Conservation (phyloP, 2,888 invertebrate species). For the Cryptophagus acutangulus region DNA sequence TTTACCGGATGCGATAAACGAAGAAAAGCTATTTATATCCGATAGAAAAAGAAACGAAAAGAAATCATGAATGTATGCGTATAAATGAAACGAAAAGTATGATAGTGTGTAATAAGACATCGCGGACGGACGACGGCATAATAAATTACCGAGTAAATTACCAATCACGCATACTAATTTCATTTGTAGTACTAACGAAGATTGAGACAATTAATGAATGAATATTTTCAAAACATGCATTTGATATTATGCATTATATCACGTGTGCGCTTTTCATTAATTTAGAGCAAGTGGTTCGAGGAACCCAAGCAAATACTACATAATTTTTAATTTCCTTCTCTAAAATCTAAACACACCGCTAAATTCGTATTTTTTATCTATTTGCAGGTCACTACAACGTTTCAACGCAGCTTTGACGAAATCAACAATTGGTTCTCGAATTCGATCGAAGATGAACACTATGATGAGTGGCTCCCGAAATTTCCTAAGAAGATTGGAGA, state of each 20-base stretch:
- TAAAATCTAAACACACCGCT: constrained; percentile 6
- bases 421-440: constrained; percentile 46
- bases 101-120: no score
- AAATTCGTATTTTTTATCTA: constrained; percentile 19
- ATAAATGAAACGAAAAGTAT: no score
- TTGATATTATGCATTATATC: no score
- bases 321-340: constrained; percentile 15
- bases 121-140: no score
- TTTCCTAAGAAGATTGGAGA: constrained; percentile 51
- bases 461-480: constrained; percentile 53
- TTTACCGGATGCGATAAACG: constrained; percentile 45
- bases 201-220: no score
- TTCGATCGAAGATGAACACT: constrained; percentile 26
- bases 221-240: no score
- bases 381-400: constrained; percentile 49
- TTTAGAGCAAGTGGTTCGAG: background rate
- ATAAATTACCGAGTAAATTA: no score
- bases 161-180: no score
- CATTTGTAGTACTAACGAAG: no score
- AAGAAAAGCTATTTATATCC: constrained; percentile 43
- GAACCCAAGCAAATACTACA: constrained; percentile 1
- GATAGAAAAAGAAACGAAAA: no score
- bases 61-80: no score
- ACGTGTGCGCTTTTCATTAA: no score
- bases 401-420: constrained; percentile 44